A percentile compares a stretch with the other conserved stretches of the same genome.
Conservation (phyloP, 2,888 invertebrate genomes). For the Dynastes tityus region DNA sequence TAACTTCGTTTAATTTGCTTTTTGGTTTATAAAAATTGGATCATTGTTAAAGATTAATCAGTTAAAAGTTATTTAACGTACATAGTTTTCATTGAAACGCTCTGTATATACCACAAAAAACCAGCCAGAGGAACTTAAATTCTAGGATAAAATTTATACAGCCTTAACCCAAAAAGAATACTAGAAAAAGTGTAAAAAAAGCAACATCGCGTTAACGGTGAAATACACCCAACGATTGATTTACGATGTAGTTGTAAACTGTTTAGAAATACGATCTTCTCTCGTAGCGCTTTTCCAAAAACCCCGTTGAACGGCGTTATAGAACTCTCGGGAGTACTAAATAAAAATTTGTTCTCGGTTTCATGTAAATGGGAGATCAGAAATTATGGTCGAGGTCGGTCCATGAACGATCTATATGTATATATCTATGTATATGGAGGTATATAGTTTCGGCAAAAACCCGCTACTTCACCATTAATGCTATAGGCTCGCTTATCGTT, state of each 20-base stretch:
- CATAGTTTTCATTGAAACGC: too few relatives aligned
- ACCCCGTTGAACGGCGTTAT: constrained; percentile 35
- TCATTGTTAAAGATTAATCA: too few relatives aligned
- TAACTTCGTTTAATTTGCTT: too few relatives aligned
- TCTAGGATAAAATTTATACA: constrained; percentile 7
- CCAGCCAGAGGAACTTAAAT: neutral
- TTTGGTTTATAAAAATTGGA: too few relatives aligned
- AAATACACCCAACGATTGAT: constrained; percentile 28
- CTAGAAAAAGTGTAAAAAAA: neutral
- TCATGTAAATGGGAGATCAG: constrained; percentile 49
- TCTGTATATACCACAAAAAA: neutral
- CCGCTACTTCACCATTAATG: too few relatives aligned
- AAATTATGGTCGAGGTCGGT: constrained; percentile 35
- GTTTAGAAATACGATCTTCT: constrained; percentile 18
- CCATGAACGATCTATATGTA: constrained; percentile 7
- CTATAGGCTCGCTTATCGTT: too few relatives aligned
- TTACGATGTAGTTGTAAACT: constrained; percentile 28
- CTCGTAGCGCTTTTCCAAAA: neutral
- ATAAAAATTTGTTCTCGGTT: constrained; percentile 49
- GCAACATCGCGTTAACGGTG: constrained; percentile 3
- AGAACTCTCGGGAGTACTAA: constrained; percentile 41
- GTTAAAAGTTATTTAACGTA: too few relatives aligned
- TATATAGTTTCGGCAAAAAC: neutral
- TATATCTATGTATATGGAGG: too few relatives aligned
- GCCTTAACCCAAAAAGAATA: neutral